These are phyloP conservation scores for Pachycephala philippinensis DNA, from an alignment of 2,113 vertebrate genomes.

Conservation along the genomic window DNA sequence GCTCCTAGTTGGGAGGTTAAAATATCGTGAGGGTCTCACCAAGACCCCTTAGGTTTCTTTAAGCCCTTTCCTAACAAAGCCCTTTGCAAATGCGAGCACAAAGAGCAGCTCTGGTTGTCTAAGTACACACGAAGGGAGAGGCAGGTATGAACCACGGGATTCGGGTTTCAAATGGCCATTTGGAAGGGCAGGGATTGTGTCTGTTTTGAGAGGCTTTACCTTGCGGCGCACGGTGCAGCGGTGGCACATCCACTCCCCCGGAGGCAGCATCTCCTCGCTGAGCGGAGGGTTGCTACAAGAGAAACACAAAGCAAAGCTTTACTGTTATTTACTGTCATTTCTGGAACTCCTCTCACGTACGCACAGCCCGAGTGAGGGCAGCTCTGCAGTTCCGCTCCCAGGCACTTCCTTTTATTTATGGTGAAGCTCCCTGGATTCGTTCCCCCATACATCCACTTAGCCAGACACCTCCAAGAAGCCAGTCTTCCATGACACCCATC, in stretches of 20 bases:
- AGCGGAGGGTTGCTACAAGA: slow-evolving; percentile 89
- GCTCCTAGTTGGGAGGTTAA: neutral
- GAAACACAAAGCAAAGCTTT: slow-evolving; percentile 25
- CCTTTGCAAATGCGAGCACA: neutral
- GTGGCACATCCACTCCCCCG: slow-evolving; percentile 99
- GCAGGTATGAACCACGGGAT: neutral
- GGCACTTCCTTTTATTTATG: neutral
- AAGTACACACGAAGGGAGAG: neutral
- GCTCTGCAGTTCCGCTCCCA: neutral
- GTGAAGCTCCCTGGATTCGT: neutral
- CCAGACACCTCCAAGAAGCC: neutral
- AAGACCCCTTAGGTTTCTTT: neutral
- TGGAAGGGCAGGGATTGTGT: neutral
- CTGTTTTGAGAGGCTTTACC: slow-evolving; percentile 72
- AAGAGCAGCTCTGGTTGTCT: neutral
- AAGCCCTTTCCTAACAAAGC: neutral
- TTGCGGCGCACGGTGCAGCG: slow-evolving; percentile 94
- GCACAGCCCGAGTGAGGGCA: neutral
- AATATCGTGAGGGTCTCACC: neutral
- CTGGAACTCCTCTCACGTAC: neutral
- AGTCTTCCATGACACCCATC: neutral
- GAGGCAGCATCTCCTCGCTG: slow-evolving; percentile 97
- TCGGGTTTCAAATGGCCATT: neutral
- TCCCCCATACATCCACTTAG: neutral
- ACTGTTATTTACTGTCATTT: slow-evolving; percentile 10